Base-by-base conservation (phyloP, 2,888 invertebrate species). In the Cataglyphis rosenhaueri region DNA sequence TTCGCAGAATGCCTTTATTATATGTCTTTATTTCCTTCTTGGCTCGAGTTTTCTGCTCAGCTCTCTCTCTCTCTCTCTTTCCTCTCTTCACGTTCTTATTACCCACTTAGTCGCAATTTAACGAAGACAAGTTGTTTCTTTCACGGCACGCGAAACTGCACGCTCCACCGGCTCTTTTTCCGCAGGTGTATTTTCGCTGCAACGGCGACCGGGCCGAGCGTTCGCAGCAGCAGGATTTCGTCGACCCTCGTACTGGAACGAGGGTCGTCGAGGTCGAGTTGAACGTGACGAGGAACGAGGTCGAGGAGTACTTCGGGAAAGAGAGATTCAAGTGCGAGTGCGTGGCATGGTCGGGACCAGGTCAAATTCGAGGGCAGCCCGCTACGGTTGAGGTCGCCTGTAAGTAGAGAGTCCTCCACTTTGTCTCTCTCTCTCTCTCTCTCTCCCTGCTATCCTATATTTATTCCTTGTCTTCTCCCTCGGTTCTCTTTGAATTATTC, bases 321-420 rank as follows among this genome's bases (percentile, higher is more conserved):
- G 98, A 97, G 79, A 97, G 97, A 92, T 98, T 97, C 94, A 98
- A 97, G 93, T 99, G 99, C 95, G 97, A 98, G 90, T 99, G 99
- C 94, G 97, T 97, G 91, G 99, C 99, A 25, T 98, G 98, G 97
- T 97, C 97, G 84, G 97, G 97, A 88, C 96, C 97, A 82, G 98
- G 98, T 44, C 96, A 97, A 88, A 97, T 98, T 90, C 96, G 97
- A 92, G 98, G 98, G 94, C 97, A 97, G 92, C 96, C 97, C 8
- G 98, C 98, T 71, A 96, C 96, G 71, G 97, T 99, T 83, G 97
- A 98, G 95, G 96, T 98, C 92, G 98, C 99, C 93, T 98, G 99
- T 99, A 95, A 98, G 99, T 98, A 88, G 81, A 83, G 84, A 87
- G 86, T 83, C 65, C 86, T 84, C 78, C 82, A 52, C 66, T 84